Evolutionary conservation across 2,797 vertebrate species (phyloP).

Genomic region (Myotis myotis): DNA sequence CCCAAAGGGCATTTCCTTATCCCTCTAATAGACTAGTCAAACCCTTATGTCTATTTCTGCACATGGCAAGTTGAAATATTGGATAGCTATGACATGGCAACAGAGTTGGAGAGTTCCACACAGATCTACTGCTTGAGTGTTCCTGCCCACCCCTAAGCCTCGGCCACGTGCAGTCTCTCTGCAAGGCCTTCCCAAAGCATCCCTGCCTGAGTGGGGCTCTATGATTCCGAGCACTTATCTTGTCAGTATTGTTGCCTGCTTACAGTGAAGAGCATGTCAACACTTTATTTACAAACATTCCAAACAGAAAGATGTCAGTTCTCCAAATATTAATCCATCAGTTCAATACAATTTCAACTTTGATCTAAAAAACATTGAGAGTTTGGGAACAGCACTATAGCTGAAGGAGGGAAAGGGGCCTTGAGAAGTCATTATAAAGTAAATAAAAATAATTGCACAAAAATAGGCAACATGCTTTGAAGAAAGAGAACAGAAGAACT

Average conservation of each 20-base stretch:
- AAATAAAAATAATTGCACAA: not conserved
- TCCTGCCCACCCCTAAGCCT: rapidly evolving
- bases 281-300: not conserved
- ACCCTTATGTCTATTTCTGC: not conserved
- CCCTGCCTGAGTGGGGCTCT: no score
- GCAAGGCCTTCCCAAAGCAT: not conserved
- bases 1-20: not conserved
- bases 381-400: not conserved
- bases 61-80: not conserved
- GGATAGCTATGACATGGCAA: not conserved
- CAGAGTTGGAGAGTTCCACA: not conserved
- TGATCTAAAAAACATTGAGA: not conserved
- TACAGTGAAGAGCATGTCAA: not conserved
- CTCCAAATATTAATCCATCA: not conserved
- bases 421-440: conserved; percentile 20
- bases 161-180: rapidly evolving
- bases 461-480: not conserved
- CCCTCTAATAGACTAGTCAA: not conserved
- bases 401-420: not conserved
- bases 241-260: not conserved
- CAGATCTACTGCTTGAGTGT: not conserved
- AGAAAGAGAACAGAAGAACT: not conserved
- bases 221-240: not conserved
- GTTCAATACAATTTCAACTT: not conserved
- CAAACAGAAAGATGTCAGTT: not conserved